Base-by-base conservation (phyloP, 2,888 invertebrate species). In the Acrobasis consociella region DNA sequence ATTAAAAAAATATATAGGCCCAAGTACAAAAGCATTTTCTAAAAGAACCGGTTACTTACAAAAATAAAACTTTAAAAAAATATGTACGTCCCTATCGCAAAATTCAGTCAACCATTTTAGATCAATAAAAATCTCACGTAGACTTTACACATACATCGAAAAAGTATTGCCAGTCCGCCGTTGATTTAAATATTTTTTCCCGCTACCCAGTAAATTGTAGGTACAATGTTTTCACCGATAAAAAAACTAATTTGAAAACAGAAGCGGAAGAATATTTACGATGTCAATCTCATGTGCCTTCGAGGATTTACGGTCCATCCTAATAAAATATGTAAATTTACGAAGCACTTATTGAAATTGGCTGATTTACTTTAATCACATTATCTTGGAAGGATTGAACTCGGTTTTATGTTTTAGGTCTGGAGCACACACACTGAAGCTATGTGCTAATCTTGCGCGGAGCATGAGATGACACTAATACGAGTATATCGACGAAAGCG, bases 311-410 rank as follows among this genome's bases (percentile, higher is more conserved):
- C 80, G 76, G 82, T 75, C 71, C 74, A 62, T 55, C 72, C 76
- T 79, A 85, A 86, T 87, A 89, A 89, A 88, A 87, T 84, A 87
- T 88, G 88, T 86, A 89, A 85, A 89, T 88, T 86, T 85, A 80
- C 76, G 75, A 72, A 83, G 87, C 89, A 89, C 91, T 90, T 89
- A 91, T 89, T 91, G 89, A 86, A 89, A 90, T 90, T 90, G 87
- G 84, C 83, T 86, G 86, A 89, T 89, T 90, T 89, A 86, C 85
- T 89, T 85, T 84, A 88, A 89, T 87, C 86, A 83, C 80, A 81
- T 82, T 85, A 83, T 76, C 77, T 74, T 74, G 73, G 73, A 87
- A 85, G 85, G 86, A 85, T 86, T 86, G 84, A 76, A 65, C 66
- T 64, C 60, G 66, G 64, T 70, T 79, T 81, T 81, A 78, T 74